Base-by-base conservation (phyloP, 1,140 invertebrate genomes). In the Eumeta japonica region DNA sequence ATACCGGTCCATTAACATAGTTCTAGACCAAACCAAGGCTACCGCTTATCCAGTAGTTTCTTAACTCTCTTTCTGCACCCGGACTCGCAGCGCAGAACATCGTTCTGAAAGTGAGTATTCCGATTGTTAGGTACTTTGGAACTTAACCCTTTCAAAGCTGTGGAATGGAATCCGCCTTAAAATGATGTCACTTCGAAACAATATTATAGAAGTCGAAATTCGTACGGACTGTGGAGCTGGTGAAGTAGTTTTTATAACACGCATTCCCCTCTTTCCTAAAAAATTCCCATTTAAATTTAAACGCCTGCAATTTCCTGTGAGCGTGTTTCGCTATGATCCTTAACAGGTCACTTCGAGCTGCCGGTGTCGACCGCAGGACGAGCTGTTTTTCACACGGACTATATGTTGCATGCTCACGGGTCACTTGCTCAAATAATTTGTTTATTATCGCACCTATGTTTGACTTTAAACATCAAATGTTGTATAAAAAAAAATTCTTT, bases 121-220 rank as follows among this genome's bases (percentile, higher is more conserved):
- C 13, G 9, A 35, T 33, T 48, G 46, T 4, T n/a, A n/a, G n/a
- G 16, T 52, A 0, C 20, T 44, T 3, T n/a, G 41, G 29, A 52
- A 49, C 43, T 35, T 33, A 29, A 35, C 12, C 28, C 50, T 44
- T 0, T 39, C 34, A 5, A 41, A n/a, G n/a, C n/a, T n/a, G n/a
- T n/a, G n/a, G n/a, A n/a, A n/a, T n/a, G 52, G 46, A 3, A 55
- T 48, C 2, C 16, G 48, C 13, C 31, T 48, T 16, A 46, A 44
- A 40, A 39, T 53, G 13, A n/a, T n/a, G n/a, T n/a, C n/a, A n/a
- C n/a, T n/a, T n/a, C n/a, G n/a, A n/a, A n/a, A n/a, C n/a, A 52
- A 52, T n/a, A 2, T 45, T n/a, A 49, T 48, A 4, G 39, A 47
- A 31, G 48, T 39, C 3, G 13, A 44, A 13, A 48, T 48, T 35